Evolutionary conservation across 2,888 invertebrate species (phyloP), one percentile per base, ranked within the genome.

Genomic region (Camponotus fellah): DNA sequence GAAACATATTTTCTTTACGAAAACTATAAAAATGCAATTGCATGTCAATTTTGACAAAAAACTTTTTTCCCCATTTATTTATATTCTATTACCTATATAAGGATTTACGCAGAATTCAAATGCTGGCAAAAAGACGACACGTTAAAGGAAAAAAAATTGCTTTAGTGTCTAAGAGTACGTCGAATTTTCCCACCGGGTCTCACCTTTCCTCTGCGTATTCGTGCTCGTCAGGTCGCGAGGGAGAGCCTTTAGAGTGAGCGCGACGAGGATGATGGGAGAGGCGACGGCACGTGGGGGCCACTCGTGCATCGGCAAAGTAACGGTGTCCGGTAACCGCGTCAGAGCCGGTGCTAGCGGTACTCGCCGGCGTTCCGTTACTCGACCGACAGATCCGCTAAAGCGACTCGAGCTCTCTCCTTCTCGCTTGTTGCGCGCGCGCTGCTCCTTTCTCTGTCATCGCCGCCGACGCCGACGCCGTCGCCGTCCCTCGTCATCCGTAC

Each of bases 321-420:
- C 94, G 94, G 94, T 94, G 91, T 91, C 90, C 93, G 93, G 93
- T 93, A 94, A 94, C 93, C 93, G 93, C 94, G 94, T 94, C 93
- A 93, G 94, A 93, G 94, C 92, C 91, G 91, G 90, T 92, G 90
- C 91, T 94, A 95, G 94, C 95, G 95, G 95, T 94, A 94, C 94
- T 92, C 90, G 89, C 84, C 86, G 90, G 91, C 92, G 92, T 92
- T 91, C 95, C 95, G 95, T 95, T 95, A 95, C 92, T 95, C 94
- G 95, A 94, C 95, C 95, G 95, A 95, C 94, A 95, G 94, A 95
- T 94, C 94, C 94, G 94, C 94, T 94, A 94, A 93, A 92, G 92
- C 92, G 92, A 91, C 90, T 91, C 91, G 85, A 82, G 75, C 87
- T 88, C 88, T 88, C 85, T 88, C 86, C 85, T 83, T 85, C 84